Evolutionary conservation across 2,797 vertebrate genomes (phyloP).

Genomic region (Sciurus vulgaris): DNA sequence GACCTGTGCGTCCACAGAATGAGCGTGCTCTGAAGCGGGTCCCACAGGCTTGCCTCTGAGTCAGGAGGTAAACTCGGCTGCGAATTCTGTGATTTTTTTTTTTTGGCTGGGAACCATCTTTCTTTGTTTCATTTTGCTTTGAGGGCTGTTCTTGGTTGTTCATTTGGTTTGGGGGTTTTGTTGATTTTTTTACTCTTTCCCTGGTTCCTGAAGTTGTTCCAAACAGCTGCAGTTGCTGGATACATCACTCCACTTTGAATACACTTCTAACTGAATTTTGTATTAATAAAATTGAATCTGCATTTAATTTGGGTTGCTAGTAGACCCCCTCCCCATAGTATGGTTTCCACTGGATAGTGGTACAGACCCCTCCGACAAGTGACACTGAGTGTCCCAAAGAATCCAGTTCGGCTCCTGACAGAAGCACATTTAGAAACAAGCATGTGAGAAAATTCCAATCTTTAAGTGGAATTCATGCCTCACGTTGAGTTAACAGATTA

Average conservation of each 20-base stretch:
- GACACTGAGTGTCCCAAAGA: slow-evolving; percentile 40
- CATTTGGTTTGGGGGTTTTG: neutral
- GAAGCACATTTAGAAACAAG: slow-evolving; percentile 65
- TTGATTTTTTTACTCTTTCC: neutral
- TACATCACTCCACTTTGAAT: neutral
- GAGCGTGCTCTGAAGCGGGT: neutral
- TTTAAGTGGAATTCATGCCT: slow-evolving; percentile 60
- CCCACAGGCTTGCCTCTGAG: neutral
- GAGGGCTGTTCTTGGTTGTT: neutral
- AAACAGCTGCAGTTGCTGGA: neutral
- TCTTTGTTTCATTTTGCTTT: slow-evolving; percentile 30
- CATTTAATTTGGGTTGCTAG: slow-evolving; percentile 48
- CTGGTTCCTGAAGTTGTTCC: neutral
- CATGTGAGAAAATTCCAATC: slow-evolving; percentile 46
- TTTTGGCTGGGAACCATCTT: neutral
- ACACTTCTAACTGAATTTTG: neutral
- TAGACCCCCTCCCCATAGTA: slow-evolving; percentile 52
- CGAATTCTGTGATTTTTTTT: neutral
- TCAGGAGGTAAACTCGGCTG: neutral
- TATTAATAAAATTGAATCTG: slow-evolving; percentile 37
- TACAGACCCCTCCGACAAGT: neutral
- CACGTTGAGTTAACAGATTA: slow-evolving; percentile 30
- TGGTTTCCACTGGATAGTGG: slow-evolving; percentile 54
- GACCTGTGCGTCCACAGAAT: neutral
- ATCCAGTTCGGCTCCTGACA: slow-evolving; percentile 21